Conservation (phyloP, 1,140 invertebrate species). For the Steinernema khuongi region DNA sequence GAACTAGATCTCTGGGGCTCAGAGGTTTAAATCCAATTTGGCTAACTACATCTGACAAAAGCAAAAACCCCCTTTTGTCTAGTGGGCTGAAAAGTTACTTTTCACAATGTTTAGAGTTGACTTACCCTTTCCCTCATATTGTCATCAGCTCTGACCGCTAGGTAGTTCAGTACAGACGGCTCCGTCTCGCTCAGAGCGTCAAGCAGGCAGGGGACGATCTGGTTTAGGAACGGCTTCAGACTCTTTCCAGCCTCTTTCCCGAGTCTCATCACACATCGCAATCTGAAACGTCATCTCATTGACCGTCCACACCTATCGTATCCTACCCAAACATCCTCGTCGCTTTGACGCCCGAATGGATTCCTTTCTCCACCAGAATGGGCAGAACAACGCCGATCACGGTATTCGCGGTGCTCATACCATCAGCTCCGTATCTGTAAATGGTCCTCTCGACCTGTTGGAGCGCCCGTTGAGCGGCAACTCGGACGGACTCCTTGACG, state of each 20-base stretch:
- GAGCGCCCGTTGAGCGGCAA: conserved; percentile 72
- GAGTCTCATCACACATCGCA: conserved; percentile 77
- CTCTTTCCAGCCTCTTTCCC: conserved; percentile 72
- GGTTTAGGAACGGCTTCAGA: conserved; percentile 73
- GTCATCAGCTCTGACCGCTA: conserved; percentile 70
- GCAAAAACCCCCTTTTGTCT: not conserved
- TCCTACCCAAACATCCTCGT: conserved; percentile 11
- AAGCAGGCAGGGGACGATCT: conserved; percentile 75
- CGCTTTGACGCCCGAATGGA: conserved; percentile 70
- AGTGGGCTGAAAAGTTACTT: conserved; percentile 64
- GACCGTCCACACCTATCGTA: not conserved
- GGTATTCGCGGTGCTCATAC: conserved; percentile 71
- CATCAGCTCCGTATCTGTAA: conserved; percentile 64
- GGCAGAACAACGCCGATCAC: conserved; percentile 76
- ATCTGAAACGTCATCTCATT: conserved; percentile 62
- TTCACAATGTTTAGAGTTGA: conserved; percentile 11
- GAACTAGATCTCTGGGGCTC: too few relatives aligned
- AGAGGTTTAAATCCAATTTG: not conserved
- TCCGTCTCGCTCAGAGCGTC: conserved; percentile 79
- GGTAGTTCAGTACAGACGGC: conserved; percentile 71
- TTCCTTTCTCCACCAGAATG: conserved; percentile 72
- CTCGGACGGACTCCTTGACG: conserved; percentile 74
- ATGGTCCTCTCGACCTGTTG: conserved; percentile 73
- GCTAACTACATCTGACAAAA: not conserved
- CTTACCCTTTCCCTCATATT: conserved; percentile 57